Conservation (phyloP, 2,797 vertebrate species). For the Paratrypauchen microcephalus region DNA sequence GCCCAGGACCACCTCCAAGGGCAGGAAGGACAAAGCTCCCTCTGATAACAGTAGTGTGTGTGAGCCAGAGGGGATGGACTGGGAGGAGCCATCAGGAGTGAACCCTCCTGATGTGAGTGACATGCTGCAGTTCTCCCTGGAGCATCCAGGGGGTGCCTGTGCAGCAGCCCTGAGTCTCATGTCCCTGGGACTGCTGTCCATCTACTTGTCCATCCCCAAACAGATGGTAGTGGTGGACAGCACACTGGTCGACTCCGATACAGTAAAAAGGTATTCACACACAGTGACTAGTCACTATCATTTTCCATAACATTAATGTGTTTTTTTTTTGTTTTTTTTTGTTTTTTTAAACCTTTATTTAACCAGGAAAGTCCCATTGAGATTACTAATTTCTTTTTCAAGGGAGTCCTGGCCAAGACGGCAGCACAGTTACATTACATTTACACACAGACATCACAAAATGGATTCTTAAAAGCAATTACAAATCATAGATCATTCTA, state of each 20-base stretch:
- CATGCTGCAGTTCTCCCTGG: slow-evolving; percentile 82
- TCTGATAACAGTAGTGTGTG: not conserved
- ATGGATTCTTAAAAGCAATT: too few species aligned
- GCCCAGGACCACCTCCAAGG: not conserved
- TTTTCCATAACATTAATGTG: not conserved
- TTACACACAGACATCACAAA: too few species aligned
- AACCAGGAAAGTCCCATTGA: too few species aligned
- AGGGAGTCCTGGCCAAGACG: too few species aligned
- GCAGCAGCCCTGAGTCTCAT: slow-evolving; percentile 81
- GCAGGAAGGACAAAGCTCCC: not conserved
- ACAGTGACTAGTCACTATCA: not conserved
- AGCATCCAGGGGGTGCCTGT: slow-evolving; percentile 85
- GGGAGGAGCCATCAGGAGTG: slow-evolving; percentile 1
- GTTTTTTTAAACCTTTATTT: too few species aligned
- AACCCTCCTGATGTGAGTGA: slow-evolving; percentile 50
- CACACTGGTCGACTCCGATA: slow-evolving; percentile 87
- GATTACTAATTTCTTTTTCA: too few species aligned
- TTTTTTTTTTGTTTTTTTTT: too few species aligned
- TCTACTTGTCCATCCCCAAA: slow-evolving; percentile 87
- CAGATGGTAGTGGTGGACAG: slow-evolving; percentile 96
- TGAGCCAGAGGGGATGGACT: not conserved
- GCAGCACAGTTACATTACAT: too few species aligned
- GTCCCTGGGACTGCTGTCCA: slow-evolving; percentile 83
- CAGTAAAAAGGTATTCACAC: slow-evolving; percentile 83
- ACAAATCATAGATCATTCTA: too few species aligned